A percentile compares a stretch with the other conserved stretches of the same genome.
Conservation (phyloP, 2,888 invertebrate species). For the Synanthedon formicaeformis region DNA sequence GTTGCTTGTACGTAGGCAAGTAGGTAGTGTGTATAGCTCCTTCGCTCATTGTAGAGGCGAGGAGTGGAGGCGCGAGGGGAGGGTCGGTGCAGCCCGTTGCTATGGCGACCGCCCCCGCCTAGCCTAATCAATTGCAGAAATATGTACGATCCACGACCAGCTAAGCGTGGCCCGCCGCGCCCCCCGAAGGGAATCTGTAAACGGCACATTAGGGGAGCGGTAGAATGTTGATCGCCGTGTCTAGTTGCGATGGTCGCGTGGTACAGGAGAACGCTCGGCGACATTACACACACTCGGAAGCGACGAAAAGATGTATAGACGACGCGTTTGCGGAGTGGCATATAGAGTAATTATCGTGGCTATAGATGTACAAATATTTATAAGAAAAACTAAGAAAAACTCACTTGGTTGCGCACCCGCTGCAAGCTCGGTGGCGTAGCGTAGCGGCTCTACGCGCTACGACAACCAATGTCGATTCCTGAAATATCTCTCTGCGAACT, state of each 20-base stretch:
- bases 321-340: background rate
- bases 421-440: no score
- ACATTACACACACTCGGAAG: constrained; percentile 34
- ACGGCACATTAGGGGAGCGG: constrained; percentile 9
- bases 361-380: no score
- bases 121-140: constrained; percentile 72
- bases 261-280: constrained; percentile 31
- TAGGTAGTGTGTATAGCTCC: constrained; percentile 3
- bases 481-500: no score
- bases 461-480: no score
- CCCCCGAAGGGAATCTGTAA: constrained; percentile 10
- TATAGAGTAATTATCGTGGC: no score
- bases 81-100: constrained; percentile 24
- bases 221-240: constrained; percentile 18
- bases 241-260: constrained; percentile 26
- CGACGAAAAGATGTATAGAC: constrained; percentile 56
- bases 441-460: no score
- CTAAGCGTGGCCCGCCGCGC: constrained; percentile 15
- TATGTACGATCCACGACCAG: constrained; percentile 61
- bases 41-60: constrained; percentile 4
- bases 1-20: background rate
- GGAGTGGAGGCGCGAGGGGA: constrained; percentile 19
- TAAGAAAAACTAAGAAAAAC: no score
- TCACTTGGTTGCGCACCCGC: no score
- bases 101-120: constrained; percentile 67